Evolutionary conservation across 2,888 invertebrate genomes (phyloP).

Genomic region (Rhagophthalmus giganteus): DNA sequence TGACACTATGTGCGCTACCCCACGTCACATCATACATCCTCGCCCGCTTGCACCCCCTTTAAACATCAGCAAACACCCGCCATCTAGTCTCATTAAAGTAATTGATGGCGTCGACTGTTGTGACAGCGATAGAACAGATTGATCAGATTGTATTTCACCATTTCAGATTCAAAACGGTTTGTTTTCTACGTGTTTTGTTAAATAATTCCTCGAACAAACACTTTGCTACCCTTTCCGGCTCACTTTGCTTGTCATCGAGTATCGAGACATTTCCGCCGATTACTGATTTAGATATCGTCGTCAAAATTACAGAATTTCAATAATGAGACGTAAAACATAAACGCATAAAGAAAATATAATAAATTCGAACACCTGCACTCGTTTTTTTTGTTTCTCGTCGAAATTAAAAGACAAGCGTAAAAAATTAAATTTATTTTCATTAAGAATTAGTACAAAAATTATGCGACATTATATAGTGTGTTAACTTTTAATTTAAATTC

Average conservation of each 20-base stretch:
- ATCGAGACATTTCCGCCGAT: conserved; percentile 22
- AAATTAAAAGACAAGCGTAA: not conserved
- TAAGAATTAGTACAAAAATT: not conserved
- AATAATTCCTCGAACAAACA: conserved; percentile 19
- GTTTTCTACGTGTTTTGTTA: conserved; percentile 40
- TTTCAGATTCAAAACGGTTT: conserved; percentile 42
- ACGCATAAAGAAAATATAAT: not conserved
- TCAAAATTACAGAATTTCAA: conserved; percentile 3
- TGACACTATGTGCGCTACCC: conserved; percentile 46
- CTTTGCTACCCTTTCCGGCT: conserved; percentile 30
- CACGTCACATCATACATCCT: conserved; percentile 32
- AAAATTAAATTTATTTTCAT: not conserved
- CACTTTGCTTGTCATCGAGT: conserved; percentile 12
- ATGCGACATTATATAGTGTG: not conserved
- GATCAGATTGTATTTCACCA: conserved; percentile 54
- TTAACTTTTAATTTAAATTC: not conserved
- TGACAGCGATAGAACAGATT: conserved; percentile 53
- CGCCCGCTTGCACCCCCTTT: conserved; percentile 33
- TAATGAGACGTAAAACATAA: not conserved
- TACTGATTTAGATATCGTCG: conserved; percentile 17
- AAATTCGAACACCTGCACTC: not conserved
- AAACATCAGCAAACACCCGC: conserved; percentile 34
- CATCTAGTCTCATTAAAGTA: conserved; percentile 54
- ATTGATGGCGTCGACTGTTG: conserved; percentile 53
- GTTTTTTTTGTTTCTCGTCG: not conserved